These are phyloP conservation scores for Artibeus jamaicensis DNA, from an alignment of 2,797 vertebrate genomes.

Conservation along the genomic window DNA sequence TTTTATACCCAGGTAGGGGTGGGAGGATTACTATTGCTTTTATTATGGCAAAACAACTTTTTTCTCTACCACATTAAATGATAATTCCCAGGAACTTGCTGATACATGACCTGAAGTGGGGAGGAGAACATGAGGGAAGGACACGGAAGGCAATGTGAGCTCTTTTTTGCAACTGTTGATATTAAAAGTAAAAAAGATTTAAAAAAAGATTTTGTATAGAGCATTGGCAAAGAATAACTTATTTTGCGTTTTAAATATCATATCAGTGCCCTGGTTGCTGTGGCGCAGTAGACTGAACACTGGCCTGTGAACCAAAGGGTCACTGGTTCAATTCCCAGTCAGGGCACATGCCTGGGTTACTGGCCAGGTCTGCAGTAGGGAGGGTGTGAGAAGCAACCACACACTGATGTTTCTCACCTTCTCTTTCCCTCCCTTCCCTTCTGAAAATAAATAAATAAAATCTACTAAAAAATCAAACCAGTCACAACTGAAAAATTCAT, in stretches of 20 bases:
- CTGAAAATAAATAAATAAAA: too few relatives aligned
- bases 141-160: background rate
- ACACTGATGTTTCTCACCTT: too few relatives aligned
- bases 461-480: background rate
- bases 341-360: too few relatives aligned
- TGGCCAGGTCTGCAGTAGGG: too few relatives aligned
- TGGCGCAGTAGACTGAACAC: too few relatives aligned
- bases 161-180: background rate
- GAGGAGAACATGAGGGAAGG: background rate
- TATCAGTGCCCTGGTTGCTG: background rate
- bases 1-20: background rate
- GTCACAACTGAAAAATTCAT: background rate
- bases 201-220: background rate
- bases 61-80: background rate
- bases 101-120: background rate
- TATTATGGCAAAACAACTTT: background rate
- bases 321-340: too few relatives aligned
- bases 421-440: too few relatives aligned
- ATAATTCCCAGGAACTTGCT: background rate
- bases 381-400: too few relatives aligned
- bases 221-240: background rate
- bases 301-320: too few relatives aligned
- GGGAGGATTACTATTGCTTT: background rate
- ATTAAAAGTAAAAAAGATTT: background rate
- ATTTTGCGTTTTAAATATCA: background rate